phyloP scores from a whole-genome alignment of 2,888 invertebrate genomes.

The Mythimna pallens region DNA sequence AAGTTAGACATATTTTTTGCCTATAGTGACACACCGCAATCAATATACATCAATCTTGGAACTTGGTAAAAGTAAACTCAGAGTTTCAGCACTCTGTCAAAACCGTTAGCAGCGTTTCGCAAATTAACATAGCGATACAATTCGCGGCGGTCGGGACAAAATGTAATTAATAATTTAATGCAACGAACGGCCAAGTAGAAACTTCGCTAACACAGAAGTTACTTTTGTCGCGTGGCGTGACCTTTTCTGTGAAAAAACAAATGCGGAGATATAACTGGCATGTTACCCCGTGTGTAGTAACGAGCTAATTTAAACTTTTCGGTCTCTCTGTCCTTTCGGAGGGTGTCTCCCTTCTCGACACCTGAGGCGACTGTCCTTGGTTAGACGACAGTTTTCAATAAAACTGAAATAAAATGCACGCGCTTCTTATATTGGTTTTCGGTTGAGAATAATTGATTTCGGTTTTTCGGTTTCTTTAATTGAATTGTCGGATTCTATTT shows the following conservation, averaged over 20 bases:
- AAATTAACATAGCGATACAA: constrained; percentile 73
- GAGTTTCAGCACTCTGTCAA: constrained; percentile 51
- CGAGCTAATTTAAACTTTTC: constrained; percentile 91
- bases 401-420: constrained; percentile 76
- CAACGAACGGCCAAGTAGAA: constrained; percentile 75
- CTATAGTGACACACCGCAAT: constrained; percentile 72
- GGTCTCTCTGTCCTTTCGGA: constrained; percentile 81
- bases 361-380: constrained; percentile 85
- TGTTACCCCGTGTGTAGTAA: constrained; percentile 86
- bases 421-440: constrained; percentile 64
- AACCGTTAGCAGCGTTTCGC: constrained; percentile 63
- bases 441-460: constrained; percentile 56
- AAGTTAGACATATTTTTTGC: constrained; percentile 83
- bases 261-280: constrained; percentile 83
- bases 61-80: constrained; percentile 50
- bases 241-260: constrained; percentile 89
- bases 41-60: constrained; percentile 65
- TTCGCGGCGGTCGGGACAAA: constrained; percentile 62
- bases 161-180: constrained; percentile 85
- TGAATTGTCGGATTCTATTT: constrained; percentile 9
- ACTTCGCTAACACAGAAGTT: constrained; percentile 84
- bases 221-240: constrained; percentile 71
- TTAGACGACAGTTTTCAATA: constrained; percentile 82
- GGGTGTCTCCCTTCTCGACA: constrained; percentile 82
- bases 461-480: constrained; percentile 38